These are phyloP conservation scores for Anthopleura sola DNA, from an alignment of 64 coral and sea anemone species.

Conservation along the genomic window DNA sequence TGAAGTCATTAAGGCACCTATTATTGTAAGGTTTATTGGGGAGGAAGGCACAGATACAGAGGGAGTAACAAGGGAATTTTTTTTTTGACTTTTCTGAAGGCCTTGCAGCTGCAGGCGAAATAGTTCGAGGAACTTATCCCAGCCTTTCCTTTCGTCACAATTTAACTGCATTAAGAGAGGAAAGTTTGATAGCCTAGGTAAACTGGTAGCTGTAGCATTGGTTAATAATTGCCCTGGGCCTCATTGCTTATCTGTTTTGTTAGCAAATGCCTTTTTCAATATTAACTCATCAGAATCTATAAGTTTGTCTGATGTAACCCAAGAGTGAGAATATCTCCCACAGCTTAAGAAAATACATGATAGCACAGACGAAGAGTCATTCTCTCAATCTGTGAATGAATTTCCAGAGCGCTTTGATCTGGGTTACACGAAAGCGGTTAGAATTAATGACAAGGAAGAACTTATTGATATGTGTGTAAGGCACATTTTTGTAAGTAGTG, in stretches of 20 bases:
- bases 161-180: too few relatives aligned
- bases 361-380: constrained; percentile 6
- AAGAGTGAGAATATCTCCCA: constrained; percentile 4
- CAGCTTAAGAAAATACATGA: background rate
- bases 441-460: constrained; percentile 49
- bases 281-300: background rate
- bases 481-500: constrained; percentile 46
- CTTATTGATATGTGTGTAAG: constrained; percentile 32
- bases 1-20: too few relatives aligned
- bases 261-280: background rate
- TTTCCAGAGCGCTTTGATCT: constrained; percentile 60
- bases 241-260: background rate
- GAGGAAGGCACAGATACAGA: too few relatives aligned
- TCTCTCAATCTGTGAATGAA: background rate
- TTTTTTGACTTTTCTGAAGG: too few relatives aligned
- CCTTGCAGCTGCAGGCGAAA: too few relatives aligned
- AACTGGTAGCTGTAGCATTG: background rate
- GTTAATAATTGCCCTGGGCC: background rate
- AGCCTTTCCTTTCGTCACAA: too few relatives aligned
- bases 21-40: background rate
- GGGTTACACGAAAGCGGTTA: constrained; percentile 53
- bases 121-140: too few relatives aligned
- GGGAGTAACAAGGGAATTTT: too few relatives aligned
- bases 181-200: background rate
- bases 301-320: constrained; percentile 15